A percentile compares a stretch with the other conserved stretches of the same genome.
Conservation (phyloP, 1,140 invertebrate species). For the Helicoverpa armigera region DNA sequence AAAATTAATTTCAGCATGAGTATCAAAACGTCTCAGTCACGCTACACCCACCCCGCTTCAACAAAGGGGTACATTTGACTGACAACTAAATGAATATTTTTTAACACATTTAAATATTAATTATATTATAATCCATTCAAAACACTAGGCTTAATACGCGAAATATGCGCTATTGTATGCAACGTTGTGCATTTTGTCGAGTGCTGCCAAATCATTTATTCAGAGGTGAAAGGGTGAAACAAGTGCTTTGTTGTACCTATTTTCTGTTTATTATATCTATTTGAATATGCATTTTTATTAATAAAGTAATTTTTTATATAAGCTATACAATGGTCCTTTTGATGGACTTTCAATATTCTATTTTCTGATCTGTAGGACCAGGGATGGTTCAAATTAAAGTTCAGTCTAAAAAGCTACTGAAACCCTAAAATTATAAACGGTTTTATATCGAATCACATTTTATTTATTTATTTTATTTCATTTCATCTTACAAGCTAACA, state of each 20-base stretch:
- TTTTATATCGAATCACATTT: too few relatives aligned
- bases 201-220: conserved; percentile 71
- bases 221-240: conserved; percentile 60
- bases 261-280: conserved; percentile 7
- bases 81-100: conserved; percentile 78
- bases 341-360: too few relatives aligned
- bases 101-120: conserved; percentile 79
- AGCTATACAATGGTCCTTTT: too few relatives aligned
- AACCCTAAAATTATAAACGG: too few relatives aligned
- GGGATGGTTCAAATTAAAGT: too few relatives aligned
- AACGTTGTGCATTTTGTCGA: conserved; percentile 69
- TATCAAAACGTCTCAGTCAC: conserved; percentile 55
- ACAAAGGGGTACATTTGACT: conserved; percentile 64
- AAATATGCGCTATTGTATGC: conserved; percentile 65
- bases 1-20: conserved; percentile 26
- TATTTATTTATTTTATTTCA: background rate
- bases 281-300: too few relatives aligned
- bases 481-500: conserved; percentile 2
- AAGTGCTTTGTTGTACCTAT: conserved; percentile 43
- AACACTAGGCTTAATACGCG: conserved; percentile 68
- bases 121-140: conserved; percentile 65
- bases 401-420: too few relatives aligned
- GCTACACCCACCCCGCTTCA: conserved; percentile 37
- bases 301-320: too few relatives aligned
- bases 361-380: too few relatives aligned